Percentiles rank a stretch among this genome's conserved stretches.
phyloP scores from a whole-genome alignment of 2,888 invertebrate genomes.

The Mechanitis messenoides region DNA sequence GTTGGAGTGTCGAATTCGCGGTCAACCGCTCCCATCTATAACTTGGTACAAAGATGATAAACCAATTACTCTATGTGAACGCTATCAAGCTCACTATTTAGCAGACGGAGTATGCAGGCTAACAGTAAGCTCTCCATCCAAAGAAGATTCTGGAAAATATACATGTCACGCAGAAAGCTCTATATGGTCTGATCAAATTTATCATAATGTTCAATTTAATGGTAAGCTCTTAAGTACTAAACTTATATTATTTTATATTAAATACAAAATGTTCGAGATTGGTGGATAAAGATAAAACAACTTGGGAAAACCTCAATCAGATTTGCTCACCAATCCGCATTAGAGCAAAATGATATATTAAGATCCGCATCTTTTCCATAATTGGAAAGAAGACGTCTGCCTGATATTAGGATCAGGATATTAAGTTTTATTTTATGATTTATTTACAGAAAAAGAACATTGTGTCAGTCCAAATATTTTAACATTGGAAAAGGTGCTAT shows the following conservation, averaged over 20 bases:
- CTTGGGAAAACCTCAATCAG: no score
- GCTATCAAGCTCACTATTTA: conserved; percentile 80
- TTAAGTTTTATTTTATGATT: not conserved
- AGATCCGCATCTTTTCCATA: no score
- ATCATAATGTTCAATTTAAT: conserved; percentile 82
- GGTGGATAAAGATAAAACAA: no score
- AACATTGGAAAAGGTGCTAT: conserved; percentile 52
- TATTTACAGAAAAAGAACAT: conserved; percentile 50
- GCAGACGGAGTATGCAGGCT: conserved; percentile 86
- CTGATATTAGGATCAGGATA: no score
- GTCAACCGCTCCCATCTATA: conserved; percentile 83
- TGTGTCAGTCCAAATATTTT: conserved; percentile 50
- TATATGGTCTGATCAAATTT: conserved; percentile 84
- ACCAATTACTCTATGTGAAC: conserved; percentile 71
- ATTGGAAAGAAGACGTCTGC: not conserved
- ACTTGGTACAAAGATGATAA: conserved; percentile 86
- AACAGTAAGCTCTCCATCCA: conserved; percentile 79
- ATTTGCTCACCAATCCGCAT: no score
- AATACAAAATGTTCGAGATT: no score
- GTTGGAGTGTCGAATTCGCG: conserved; percentile 86
- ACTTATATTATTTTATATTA: not conserved
- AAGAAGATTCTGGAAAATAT: conserved; percentile 84
- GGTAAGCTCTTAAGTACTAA: conserved; percentile 57
- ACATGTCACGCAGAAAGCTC: conserved; percentile 85
- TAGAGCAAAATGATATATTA: no score